phyloP scores from a whole-genome alignment of 2,113 vertebrate genomes.

The Parus major region DNA sequence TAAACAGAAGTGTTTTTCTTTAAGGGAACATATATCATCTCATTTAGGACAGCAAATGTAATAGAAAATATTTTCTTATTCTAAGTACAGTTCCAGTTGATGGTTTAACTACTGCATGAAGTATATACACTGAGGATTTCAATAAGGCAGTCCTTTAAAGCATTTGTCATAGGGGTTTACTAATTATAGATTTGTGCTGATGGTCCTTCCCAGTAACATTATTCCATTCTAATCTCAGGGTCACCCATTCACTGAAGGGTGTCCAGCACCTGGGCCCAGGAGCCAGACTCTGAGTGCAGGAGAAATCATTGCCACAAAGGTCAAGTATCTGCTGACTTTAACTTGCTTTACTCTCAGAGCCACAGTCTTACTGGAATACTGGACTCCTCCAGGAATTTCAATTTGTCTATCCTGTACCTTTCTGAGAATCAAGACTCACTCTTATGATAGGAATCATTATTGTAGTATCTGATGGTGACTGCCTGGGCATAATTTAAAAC shows the following conservation, averaged over 20 bases:
- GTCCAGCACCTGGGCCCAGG: background rate
- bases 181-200: background rate
- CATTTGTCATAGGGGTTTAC: background rate
- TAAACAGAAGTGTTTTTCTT: background rate
- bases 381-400: background rate
- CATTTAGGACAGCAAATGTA: background rate
- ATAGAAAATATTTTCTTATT: background rate
- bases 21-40: background rate
- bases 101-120: background rate
- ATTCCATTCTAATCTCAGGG: background rate
- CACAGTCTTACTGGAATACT: background rate
- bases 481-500: background rate
- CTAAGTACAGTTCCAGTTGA: background rate
- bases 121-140: background rate
- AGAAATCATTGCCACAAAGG: background rate
- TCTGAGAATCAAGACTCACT: background rate
- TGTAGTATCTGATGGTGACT: background rate
- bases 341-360: background rate
- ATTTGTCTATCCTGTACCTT: background rate
- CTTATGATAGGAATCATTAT: background rate
- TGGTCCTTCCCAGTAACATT: background rate
- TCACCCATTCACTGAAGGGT: background rate
- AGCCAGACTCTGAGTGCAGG: background rate
- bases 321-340: background rate
- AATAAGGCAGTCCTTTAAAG: background rate